phyloP scores from a whole-genome alignment of 2,888 invertebrate species.

The Bembecia ichneumoniformis region DNA sequence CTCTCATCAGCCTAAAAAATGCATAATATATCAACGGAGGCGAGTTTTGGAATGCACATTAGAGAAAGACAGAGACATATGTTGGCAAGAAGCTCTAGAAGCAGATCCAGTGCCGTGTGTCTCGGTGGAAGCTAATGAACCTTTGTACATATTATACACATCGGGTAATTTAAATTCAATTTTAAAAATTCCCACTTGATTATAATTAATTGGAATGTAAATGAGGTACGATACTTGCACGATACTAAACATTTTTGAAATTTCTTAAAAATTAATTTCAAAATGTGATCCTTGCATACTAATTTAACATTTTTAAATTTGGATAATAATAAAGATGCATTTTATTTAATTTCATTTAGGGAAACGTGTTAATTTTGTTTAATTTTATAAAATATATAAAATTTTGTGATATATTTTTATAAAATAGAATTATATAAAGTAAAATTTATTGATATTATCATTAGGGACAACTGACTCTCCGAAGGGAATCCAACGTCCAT shows the following conservation, averaged over 20 bases:
- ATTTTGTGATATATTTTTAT: no score
- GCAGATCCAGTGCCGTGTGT: constrained; percentile 84
- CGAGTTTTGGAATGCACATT: constrained; percentile 76
- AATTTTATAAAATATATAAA: no score
- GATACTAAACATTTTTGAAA: no score
- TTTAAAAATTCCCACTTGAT: background rate
- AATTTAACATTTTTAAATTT: no score
- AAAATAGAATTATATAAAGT: no score
- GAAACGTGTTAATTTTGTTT: no score
- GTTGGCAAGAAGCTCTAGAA: constrained; percentile 83
- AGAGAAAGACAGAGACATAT: constrained; percentile 77
- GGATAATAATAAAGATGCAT: no score
- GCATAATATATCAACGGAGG: constrained; percentile 86
- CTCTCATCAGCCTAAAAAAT: constrained; percentile 80
- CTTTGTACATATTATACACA: constrained; percentile 92
- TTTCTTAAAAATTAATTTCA: no score
- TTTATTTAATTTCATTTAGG: no score
- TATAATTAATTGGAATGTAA: constrained; percentile 35
- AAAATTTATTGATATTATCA: no score
- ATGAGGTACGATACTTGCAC: no score
- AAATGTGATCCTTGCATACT: no score
- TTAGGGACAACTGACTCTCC: constrained; percentile 65
- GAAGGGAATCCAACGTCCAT: constrained; percentile 86
- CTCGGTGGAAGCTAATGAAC: constrained; percentile 89
- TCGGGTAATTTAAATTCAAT: constrained; percentile 73